These are phyloP conservation scores for Mus spretus DNA, from an alignment of 2,797 vertebrate species.

Conservation along the genomic window DNA sequence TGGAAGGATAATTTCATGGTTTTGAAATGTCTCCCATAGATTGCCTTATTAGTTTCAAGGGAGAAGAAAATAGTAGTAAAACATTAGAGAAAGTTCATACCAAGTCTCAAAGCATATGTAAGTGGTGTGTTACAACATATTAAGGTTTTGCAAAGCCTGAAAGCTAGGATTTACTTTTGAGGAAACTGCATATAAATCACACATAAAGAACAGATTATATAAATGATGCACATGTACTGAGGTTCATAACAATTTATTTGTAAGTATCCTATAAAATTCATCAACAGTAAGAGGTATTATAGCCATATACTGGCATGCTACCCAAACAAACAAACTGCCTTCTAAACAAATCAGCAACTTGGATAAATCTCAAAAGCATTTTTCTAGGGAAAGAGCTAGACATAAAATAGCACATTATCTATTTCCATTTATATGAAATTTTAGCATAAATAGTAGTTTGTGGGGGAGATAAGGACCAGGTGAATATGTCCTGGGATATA, in stretches of 20 bases:
- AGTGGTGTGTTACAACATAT: neutral
- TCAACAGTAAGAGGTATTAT: neutral
- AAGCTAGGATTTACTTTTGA: conserved; percentile 25
- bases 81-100: neutral
- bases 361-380: neutral
- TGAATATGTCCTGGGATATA: neutral
- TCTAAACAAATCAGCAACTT: neutral
- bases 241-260: neutral
- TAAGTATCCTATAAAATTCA: neutral
- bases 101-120: neutral
- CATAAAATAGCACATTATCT: neutral
- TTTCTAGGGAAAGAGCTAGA: neutral
- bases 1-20: neutral
- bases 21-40: neutral
- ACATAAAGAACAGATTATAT: neutral
- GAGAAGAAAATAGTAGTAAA: neutral
- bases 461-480: neutral
- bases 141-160: neutral
- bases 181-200: neutral
- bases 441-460: neutral
- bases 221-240: neutral
- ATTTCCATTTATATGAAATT: conserved; percentile 2
- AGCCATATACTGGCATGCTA: neutral
- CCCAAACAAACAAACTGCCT: neutral
- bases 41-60: conserved; percentile 24